These are phyloP conservation scores for Hippopotamyrus pictus DNA, from an alignment of 2,797 vertebrate species.

Conservation along the genomic window DNA sequence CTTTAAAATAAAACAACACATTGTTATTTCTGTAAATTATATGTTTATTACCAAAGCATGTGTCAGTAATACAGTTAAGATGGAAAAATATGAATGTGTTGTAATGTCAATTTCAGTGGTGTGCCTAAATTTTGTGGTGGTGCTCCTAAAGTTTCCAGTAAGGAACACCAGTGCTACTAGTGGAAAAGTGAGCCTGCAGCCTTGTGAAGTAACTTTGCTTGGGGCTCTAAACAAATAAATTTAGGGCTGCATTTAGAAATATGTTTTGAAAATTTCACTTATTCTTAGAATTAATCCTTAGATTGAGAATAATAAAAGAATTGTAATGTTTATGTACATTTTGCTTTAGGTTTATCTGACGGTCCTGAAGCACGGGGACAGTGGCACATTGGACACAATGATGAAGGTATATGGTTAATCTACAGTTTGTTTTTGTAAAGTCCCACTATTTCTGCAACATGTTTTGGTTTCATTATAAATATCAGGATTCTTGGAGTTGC, in stretches of 20 bases:
- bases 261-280: background rate
- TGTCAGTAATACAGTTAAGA: background rate
- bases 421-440: background rate
- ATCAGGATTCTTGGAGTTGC: background rate
- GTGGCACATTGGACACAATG: conserved; percentile 85
- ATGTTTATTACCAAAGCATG: background rate
- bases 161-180: background rate
- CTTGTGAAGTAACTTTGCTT: background rate
- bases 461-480: background rate
- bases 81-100: background rate
- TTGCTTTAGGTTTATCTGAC: conserved; percentile 84
- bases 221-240: background rate
- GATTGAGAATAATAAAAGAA: background rate
- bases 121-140: background rate
- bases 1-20: background rate
- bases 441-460: background rate
- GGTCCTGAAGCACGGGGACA: conserved; percentile 90
- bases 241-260: background rate
- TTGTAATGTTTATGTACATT: background rate
- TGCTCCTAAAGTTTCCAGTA: background rate
- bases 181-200: background rate
- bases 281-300: background rate
- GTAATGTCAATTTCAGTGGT: background rate
- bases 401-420: conserved; percentile 71
- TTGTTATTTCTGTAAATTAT: background rate